These are phyloP conservation scores for Druon quercuslanigerum DNA, from an alignment of 1,140 invertebrate genomes.

Conservation along the genomic window DNA sequence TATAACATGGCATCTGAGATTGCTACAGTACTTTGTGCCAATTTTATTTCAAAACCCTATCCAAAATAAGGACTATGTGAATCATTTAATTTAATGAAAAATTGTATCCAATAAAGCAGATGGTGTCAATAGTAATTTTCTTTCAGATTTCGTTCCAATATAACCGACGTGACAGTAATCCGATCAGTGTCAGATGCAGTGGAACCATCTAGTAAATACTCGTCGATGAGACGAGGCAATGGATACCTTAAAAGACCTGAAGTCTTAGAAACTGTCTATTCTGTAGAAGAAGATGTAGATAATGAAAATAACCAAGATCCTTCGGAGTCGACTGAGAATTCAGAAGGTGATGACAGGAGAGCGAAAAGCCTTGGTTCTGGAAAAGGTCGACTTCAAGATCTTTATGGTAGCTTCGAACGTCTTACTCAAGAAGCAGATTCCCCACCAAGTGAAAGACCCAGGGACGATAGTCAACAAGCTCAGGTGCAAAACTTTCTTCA, in stretches of 20 bases:
- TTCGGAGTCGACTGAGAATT: slow-evolving; percentile 62
- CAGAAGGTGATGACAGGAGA: slow-evolving; percentile 63
- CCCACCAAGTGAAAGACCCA: slow-evolving; percentile 60
- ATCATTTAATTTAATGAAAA: too few species aligned
- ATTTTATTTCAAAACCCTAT: too few species aligned
- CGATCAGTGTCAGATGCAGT: slow-evolving; percentile 87
- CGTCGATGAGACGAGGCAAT: slow-evolving; percentile 81
- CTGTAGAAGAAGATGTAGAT: slow-evolving; percentile 87
- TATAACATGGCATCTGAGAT: too few species aligned
- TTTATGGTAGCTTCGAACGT: slow-evolving; percentile 74
- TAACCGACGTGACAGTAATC: slow-evolving; percentile 81
- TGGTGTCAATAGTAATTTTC: neutral
- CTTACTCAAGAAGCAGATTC: slow-evolving; percentile 67
- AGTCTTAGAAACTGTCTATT: slow-evolving; percentile 90
- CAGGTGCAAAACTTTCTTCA: slow-evolving; percentile 57
- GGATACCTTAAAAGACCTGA: slow-evolving; percentile 86
- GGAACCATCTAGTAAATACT: slow-evolving; percentile 86
- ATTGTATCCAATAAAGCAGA: too few species aligned
- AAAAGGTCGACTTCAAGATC: slow-evolving; percentile 68
- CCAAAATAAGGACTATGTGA: too few species aligned
- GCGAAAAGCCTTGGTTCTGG: slow-evolving; percentile 56
- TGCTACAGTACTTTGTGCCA: too few species aligned
- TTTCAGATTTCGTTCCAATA: slow-evolving; percentile 71
- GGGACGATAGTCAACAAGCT: slow-evolving; percentile 71
- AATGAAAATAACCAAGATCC: slow-evolving; percentile 79